A percentile compares a stretch with the other conserved stretches of the same genome.
These are phyloP conservation scores for Xenopus laevis DNA, from an alignment of 2,113 vertebrate genomes.

Conservation along the genomic window DNA sequence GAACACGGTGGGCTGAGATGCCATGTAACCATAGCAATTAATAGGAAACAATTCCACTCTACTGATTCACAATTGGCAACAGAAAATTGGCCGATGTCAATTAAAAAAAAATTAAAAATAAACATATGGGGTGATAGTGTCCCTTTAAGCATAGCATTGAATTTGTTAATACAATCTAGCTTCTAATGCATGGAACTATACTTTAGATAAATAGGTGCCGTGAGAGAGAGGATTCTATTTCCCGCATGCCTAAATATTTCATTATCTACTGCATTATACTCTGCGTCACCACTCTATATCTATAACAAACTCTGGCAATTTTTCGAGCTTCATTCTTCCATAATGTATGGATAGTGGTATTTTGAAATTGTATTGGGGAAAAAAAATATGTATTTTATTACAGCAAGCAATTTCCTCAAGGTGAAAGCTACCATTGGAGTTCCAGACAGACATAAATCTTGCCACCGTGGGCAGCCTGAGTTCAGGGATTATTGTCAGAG, in stretches of 20 bases:
- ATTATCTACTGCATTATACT: constrained; percentile 16
- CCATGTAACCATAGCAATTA: too few species aligned
- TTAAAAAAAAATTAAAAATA: too few species aligned
- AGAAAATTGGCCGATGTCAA: too few species aligned
- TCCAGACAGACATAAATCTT: constrained; percentile 41
- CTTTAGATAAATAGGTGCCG: background rate
- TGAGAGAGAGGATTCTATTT: background rate
- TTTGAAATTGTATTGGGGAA: constrained; percentile 23
- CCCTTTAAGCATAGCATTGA: too few species aligned
- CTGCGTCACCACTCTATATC: constrained; percentile 1
- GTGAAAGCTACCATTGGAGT: constrained; percentile 37
- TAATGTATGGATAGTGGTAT: constrained; percentile 27
- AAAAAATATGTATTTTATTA: constrained; percentile 36
- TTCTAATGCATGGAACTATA: constrained; percentile 11
- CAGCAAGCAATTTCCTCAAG: constrained; percentile 35
- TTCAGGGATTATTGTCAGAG: constrained; percentile 42
- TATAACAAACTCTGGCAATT: constrained; percentile 2
- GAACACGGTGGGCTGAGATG: too few species aligned
- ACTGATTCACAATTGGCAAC: too few species aligned
- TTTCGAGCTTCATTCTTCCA: background rate
- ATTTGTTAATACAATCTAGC: constrained; percentile 1
- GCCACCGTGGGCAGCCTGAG: constrained; percentile 15
- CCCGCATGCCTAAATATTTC: constrained; percentile 28
- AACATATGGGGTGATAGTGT: too few species aligned
- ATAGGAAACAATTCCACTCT: too few species aligned